These are phyloP conservation scores for Mesocentrotus franciscanus DNA, from an alignment of 53 echinoderm and acorn worm species.

Conservation along the genomic window DNA sequence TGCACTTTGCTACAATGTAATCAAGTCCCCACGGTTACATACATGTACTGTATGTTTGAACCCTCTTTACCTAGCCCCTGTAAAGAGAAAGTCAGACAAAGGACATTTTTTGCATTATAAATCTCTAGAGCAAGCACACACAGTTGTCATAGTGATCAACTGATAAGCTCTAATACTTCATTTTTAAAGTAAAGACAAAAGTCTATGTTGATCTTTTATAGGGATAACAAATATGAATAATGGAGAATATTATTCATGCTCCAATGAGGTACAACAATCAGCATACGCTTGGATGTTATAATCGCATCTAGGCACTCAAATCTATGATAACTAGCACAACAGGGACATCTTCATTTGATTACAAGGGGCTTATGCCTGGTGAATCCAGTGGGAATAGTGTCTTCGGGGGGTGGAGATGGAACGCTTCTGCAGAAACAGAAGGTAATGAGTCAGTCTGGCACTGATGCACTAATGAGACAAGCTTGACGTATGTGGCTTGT, in stretches of 20 bases:
- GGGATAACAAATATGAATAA: constrained; percentile 3
- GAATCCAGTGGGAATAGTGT: constrained; percentile 4
- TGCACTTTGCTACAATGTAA: background rate
- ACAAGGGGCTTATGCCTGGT: constrained; percentile 1
- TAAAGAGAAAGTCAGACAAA: background rate
- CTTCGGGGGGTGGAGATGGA: constrained; percentile 45
- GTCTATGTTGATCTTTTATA: background rate
- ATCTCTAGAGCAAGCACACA: background rate
- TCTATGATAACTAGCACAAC: background rate
- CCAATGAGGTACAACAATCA: background rate
- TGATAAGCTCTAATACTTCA: background rate
- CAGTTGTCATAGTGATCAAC: constrained; percentile 9
- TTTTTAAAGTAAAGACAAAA: background rate
- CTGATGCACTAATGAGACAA: constrained; percentile 44
- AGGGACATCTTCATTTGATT: constrained; percentile 34
- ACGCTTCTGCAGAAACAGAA: constrained; percentile 20
- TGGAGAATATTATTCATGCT: background rate
- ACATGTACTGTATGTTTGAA: background rate
- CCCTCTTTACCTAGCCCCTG: background rate
- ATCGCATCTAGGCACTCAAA: constrained; percentile 29
- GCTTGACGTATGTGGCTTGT: constrained; percentile 36
- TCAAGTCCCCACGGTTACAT: constrained; percentile 6
- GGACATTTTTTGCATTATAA: background rate
- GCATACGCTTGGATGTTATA: constrained; percentile 11
- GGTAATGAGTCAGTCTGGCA: constrained; percentile 36